Evolutionary conservation across 2,888 invertebrate species (phyloP).

Genomic region (Trimorus sp.): DNA sequence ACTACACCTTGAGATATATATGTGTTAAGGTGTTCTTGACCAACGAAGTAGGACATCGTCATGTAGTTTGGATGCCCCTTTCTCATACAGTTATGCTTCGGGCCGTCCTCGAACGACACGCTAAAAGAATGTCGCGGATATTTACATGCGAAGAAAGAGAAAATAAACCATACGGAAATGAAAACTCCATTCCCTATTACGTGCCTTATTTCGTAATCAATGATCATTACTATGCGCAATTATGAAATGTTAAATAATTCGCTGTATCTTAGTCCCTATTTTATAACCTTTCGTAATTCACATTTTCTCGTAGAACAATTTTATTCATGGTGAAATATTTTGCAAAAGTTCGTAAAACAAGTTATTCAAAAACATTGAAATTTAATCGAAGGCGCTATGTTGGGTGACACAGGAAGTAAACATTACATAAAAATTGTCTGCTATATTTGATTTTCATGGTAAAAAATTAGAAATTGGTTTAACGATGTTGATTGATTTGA

Average conservation of each 20-base stretch:
- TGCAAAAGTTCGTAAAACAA: too few relatives aligned
- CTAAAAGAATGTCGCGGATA: slow-evolving; percentile 54
- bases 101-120: slow-evolving; percentile 25
- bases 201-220: slow-evolving; percentile 10
- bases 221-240: not conserved
- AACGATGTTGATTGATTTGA: not conserved
- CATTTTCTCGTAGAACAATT: too few relatives aligned
- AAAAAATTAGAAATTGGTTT: slow-evolving; percentile 13
- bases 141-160: slow-evolving; percentile 51
- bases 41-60: slow-evolving; percentile 66
- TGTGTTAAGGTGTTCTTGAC: slow-evolving; percentile 58
- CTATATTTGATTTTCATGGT: too few relatives aligned
- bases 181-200: slow-evolving; percentile 29
- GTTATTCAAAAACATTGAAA: too few relatives aligned
- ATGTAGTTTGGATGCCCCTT: slow-evolving; percentile 55
- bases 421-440: too few relatives aligned
- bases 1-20: slow-evolving; percentile 58
- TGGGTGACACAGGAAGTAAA: too few relatives aligned
- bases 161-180: slow-evolving; percentile 45
- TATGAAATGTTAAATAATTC: not conserved
- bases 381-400: too few relatives aligned
- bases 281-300: too few relatives aligned
- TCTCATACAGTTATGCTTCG: slow-evolving; percentile 63
- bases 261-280: too few relatives aligned
- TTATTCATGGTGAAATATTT: too few relatives aligned